phyloP scores from a whole-genome alignment of 2,797 vertebrate genomes.

The Anabas testudineus region DNA sequence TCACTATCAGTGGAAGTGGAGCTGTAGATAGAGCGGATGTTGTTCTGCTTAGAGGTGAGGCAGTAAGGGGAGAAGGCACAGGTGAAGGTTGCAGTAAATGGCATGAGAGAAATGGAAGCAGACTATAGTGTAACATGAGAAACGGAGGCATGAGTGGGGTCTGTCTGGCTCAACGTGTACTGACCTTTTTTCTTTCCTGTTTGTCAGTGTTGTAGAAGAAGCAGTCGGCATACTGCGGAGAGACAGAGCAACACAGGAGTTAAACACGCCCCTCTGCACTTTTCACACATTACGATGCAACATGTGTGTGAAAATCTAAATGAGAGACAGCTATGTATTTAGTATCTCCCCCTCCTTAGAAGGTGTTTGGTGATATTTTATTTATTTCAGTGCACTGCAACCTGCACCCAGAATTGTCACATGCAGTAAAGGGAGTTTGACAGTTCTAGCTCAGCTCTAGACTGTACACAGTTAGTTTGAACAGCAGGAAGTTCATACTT shows the following conservation, averaged over 20 bases:
- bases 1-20: neutral
- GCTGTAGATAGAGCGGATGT: constrained; percentile 2
- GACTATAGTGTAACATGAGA: neutral
- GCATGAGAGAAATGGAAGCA: neutral
- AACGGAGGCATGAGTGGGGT: neutral
- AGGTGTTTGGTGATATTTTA: too few species aligned
- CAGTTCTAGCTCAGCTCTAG: too few species aligned
- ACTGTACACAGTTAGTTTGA: too few species aligned
- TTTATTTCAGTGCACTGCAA: too few species aligned
- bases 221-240: constrained; percentile 72
- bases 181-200: constrained; percentile 74
- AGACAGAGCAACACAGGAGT: constrained; percentile 6
- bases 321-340: too few species aligned
- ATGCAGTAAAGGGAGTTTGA: too few species aligned
- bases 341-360: too few species aligned
- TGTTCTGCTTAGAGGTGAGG: neutral
- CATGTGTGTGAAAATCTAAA: too few species aligned
- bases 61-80: neutral
- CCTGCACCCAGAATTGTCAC: too few species aligned
- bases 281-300: too few species aligned
- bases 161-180: neutral
- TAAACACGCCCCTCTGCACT: too few species aligned
- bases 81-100: neutral
- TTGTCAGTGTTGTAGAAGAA: constrained; percentile 76
- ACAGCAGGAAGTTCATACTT: too few species aligned